Conservation (phyloP, 2,888 invertebrate species). For the Apocheima hispidaria region DNA sequence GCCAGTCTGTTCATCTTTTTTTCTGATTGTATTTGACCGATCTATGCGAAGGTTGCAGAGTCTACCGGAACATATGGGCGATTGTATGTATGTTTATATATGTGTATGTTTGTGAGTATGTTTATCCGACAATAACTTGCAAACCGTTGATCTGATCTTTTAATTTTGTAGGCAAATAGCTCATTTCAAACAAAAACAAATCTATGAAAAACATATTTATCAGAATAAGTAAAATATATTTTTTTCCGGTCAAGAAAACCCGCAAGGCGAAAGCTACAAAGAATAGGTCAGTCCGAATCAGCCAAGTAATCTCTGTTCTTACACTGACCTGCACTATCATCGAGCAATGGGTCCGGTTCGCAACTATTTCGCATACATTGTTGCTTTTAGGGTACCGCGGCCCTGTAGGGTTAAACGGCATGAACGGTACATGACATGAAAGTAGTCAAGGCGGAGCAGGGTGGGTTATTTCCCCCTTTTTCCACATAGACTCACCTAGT, state of each 20-base stretch:
- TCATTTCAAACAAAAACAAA: too few species aligned
- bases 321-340: slow-evolving; percentile 63
- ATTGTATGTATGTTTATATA: too few species aligned
- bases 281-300: slow-evolving; percentile 15
- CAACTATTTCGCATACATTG: slow-evolving; percentile 56
- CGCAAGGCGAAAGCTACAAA: background rate
- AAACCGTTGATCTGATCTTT: too few species aligned
- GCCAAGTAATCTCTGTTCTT: slow-evolving; percentile 48
- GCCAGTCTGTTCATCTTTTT: background rate
- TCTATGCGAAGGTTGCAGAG: too few species aligned
- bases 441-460: background rate
- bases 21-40: too few species aligned
- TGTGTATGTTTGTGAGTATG: too few species aligned
- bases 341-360: slow-evolving; percentile 62
- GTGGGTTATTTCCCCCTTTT: background rate
- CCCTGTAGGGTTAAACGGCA: slow-evolving; percentile 26
- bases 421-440: slow-evolving; percentile 9
- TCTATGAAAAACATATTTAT: too few species aligned
- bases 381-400: slow-evolving; percentile 49
- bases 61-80: too few species aligned
- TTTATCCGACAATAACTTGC: too few species aligned
- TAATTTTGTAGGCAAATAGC: too few species aligned
- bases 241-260: slow-evolving; percentile 14
- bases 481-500: background rate
- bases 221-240: too few species aligned